Base-by-base conservation (phyloP, 2,797 vertebrate genomes). In the Sebastes cheni region DNA sequence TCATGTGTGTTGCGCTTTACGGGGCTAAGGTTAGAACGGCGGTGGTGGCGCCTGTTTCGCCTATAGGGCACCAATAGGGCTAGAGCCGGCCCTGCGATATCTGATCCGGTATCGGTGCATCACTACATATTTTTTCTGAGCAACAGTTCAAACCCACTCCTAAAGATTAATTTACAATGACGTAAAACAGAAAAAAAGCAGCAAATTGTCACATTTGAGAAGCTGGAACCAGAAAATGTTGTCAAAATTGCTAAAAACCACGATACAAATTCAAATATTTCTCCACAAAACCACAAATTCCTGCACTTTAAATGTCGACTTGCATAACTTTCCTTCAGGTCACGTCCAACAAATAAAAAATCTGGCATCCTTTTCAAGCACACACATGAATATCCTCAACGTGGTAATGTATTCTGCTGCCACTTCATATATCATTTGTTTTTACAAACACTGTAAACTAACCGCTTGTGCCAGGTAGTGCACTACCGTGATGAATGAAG, bases 401-500 rank as follows among this genome's bases (percentile, higher is more conserved):
- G 29, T 39, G 32, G n/a, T 14, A 50, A 68, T 77, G 8, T 25
- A n/a, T 54, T 64, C 29, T 52, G 56, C 65, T 78, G 71, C 77
- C 72, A 18, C 16, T 5, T 80, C 72, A 77, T 70, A 36, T 20
- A 30, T 65, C 30, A 36, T 67, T 52, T 62, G 20, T 65, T 60
- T 79, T 54, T 27, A 60, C 67, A 79, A 79, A 82, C 69, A 54
- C 39, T 75, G 72, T 32, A 59, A 60, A 29, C 18, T 56, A 82
- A 82, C 67, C 11, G 62, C 55, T 71, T 61, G 46, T 79, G 86
- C 42, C 72, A 67, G 42, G 25, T 82, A 29, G 56, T 68, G 80
- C 82, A 67, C 77, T 74, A 36, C 72, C 9, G 2, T 82, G 79
- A 89, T 88, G 77, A 87, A 90, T 79, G 42, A 77, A 74, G 71